Percentiles rank a stretch among this genome's conserved stretches.
Evolutionary conservation across 2,888 invertebrate species (phyloP).

Genomic region (Pterobdella sp.): DNA sequence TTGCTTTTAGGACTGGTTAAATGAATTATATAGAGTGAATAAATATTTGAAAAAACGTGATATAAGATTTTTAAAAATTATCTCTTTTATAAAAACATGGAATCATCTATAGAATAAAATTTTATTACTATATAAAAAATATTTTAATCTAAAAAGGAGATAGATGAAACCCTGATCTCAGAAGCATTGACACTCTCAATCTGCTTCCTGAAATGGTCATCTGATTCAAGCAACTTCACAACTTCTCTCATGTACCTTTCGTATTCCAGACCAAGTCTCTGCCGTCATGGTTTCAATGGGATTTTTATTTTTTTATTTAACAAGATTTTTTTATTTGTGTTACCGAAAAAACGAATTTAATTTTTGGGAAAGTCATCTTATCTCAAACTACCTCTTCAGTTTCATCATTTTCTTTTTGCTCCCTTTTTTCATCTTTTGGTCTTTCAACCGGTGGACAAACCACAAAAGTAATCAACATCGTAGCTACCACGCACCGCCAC

Average conservation of each 20-base stretch:
- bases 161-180: constrained; percentile 64
- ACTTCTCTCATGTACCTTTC: constrained; percentile 81
- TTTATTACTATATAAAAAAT: neutral
- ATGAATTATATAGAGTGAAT: constrained; percentile 3
- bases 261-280: constrained; percentile 56
- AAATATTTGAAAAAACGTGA: neutral
- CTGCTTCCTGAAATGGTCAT: constrained; percentile 54
- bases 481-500: too few species aligned
- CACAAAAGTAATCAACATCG: neutral
- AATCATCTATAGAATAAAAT: neutral
- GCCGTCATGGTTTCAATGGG: too few species aligned
- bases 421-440: neutral
- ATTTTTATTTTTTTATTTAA: too few species aligned
- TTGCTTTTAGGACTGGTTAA: too few species aligned
- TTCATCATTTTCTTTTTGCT: neutral
- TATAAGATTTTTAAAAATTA: neutral
- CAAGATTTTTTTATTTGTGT: too few species aligned
- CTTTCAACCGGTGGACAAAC: neutral
- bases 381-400: too few species aligned
- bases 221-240: constrained; percentile 77
- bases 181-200: constrained; percentile 46
- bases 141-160: too few species aligned
- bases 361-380: too few species aligned
- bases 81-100: neutral
- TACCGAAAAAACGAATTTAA: too few species aligned